These are phyloP conservation scores for Mola mola DNA, from an alignment of 2,113 vertebrate species.

Conservation along the genomic window DNA sequence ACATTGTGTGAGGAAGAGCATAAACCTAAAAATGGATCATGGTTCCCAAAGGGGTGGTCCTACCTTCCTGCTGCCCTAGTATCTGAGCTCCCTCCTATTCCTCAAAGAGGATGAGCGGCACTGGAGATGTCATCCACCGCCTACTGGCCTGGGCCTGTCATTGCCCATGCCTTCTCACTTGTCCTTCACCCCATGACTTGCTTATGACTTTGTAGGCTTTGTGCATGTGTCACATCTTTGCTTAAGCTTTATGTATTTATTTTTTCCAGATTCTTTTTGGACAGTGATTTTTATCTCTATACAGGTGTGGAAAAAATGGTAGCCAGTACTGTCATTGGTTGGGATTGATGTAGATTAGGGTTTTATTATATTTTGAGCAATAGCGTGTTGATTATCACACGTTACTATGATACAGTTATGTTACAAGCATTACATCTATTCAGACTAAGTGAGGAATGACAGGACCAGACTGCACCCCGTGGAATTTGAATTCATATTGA, in stretches of 20 bases:
- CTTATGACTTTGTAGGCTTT: constrained; percentile 70
- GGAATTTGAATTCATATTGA: constrained; percentile 19
- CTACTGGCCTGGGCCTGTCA: constrained; percentile 48
- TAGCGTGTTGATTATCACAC: too few species aligned
- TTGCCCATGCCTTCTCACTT: constrained; percentile 66
- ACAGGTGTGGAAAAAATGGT: too few species aligned
- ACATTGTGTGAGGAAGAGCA: constrained; percentile 67
- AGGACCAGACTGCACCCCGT: constrained; percentile 8
- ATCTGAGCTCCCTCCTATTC: constrained; percentile 28
- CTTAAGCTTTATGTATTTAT: constrained; percentile 49
- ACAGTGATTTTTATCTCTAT: constrained; percentile 18
- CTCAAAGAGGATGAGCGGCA: constrained; percentile 74
- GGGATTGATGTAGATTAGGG: too few species aligned
- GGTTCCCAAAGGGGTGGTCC: constrained; percentile 57
- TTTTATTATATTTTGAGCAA: too few species aligned
- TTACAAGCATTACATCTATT: constrained; percentile 13
- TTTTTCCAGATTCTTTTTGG: constrained; percentile 39
- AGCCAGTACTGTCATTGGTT: too few species aligned
- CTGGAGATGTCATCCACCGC: constrained; percentile 70
- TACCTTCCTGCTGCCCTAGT: constrained; percentile 60
- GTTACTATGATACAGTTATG: background rate
- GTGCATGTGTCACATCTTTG: constrained; percentile 74
- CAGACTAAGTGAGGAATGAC: constrained; percentile 2
- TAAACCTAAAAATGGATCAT: constrained; percentile 79
- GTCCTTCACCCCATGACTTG: constrained; percentile 47